These are phyloP conservation scores for Pemphredon lugubris DNA, from an alignment of 2,888 invertebrate species.

Conservation along the genomic window DNA sequence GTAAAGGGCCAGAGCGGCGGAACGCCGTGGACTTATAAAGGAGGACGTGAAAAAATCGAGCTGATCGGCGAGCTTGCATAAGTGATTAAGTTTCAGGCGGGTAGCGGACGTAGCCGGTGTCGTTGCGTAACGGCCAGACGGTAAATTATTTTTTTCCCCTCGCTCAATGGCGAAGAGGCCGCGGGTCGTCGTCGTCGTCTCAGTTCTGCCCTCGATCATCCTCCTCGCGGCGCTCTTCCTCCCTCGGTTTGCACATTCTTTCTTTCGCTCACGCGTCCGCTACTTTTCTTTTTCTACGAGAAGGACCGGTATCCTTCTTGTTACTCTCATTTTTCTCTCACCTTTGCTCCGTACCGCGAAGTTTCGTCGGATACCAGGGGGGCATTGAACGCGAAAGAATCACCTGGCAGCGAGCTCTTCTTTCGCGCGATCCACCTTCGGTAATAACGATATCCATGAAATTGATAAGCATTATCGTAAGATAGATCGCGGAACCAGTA, in stretches of 20 bases:
- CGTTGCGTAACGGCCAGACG: conserved; percentile 22
- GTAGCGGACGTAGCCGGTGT: not conserved
- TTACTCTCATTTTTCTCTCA: conserved; percentile 37
- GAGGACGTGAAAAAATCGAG: conserved; percentile 9
- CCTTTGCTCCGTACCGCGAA: conserved; percentile 40
- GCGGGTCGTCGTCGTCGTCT: too few species aligned
- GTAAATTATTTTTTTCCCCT: conserved; percentile 11
- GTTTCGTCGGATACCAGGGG: conserved; percentile 3
- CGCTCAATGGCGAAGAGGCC: not conserved
- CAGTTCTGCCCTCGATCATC: not conserved
- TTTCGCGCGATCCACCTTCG: too few species aligned
- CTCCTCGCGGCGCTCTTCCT: conserved; percentile 1
- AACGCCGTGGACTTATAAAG: not conserved
- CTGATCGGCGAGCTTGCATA: conserved; percentile 8
- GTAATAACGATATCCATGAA: too few species aligned
- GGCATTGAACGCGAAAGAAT: not conserved
- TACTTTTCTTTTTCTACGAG: conserved; percentile 11
- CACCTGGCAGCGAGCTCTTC: too few species aligned
- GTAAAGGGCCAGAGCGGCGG: not conserved
- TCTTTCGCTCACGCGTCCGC: not conserved
- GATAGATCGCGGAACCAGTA: too few species aligned
- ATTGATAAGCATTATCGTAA: too few species aligned
- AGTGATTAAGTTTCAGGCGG: conserved; percentile 36
- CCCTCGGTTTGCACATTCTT: not conserved
- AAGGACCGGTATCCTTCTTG: conserved; percentile 31